Evolutionary conservation across 92 coral and sea anemone genomes (phyloP).

Genomic region (Siderastrea radians): DNA sequence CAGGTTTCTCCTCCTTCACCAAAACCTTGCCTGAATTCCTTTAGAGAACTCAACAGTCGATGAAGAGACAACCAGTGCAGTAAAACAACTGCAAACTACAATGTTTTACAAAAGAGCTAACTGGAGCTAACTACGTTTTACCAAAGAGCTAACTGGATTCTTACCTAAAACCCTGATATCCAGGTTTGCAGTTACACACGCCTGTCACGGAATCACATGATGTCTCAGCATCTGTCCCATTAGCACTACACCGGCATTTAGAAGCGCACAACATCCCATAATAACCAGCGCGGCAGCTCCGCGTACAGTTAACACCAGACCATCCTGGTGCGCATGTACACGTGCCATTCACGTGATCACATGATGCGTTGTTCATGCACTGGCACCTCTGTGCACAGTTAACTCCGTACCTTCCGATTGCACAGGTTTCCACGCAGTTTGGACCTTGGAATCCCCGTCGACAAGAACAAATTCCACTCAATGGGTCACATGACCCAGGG

Average conservation of each 20-base stretch:
- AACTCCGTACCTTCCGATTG: conserved; percentile 81
- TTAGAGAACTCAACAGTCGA: too few species aligned
- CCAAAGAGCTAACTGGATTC: neutral
- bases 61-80: too few species aligned
- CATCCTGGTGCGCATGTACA: conserved; percentile 93
- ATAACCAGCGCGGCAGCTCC: conserved; percentile 77
- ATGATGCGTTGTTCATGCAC: conserved; percentile 77
- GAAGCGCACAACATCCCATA: conserved; percentile 86
- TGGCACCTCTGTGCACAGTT: conserved; percentile 78
- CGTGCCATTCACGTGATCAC: conserved; percentile 87
- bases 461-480: conserved; percentile 81
- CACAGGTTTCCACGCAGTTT: conserved; percentile 82
- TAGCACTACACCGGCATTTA: conserved; percentile 77
- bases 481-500: conserved; percentile 77
- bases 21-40: too few species aligned
- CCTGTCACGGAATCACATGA: conserved; percentile 93
- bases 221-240: conserved; percentile 51
- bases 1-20: too few species aligned
- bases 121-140: neutral
- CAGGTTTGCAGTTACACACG: conserved; percentile 81
- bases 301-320: conserved; percentile 80
- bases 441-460: conserved; percentile 92
- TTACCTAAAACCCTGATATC: conserved; percentile 89
- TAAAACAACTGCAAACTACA: too few species aligned
- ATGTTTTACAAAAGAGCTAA: neutral